Evolutionary conservation across 2,797 vertebrate species (phyloP), one percentile per base, ranked within the genome.

Genomic region (Betta splendens): DNA sequence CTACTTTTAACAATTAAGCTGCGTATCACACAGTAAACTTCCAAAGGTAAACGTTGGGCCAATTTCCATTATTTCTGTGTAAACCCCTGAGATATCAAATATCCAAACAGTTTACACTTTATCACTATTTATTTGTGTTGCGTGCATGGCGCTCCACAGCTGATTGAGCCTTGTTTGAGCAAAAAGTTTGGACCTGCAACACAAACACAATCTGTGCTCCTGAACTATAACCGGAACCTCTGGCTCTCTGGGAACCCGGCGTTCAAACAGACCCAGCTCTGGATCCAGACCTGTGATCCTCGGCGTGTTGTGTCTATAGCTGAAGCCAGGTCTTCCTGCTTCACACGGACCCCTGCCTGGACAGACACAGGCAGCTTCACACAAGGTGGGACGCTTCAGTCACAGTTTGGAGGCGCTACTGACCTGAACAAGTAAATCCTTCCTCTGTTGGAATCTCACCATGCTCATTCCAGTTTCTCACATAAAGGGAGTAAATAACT

Each of bases 211-310:
- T 69, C 62, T 3, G 44, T 16, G 62, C 67, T 72, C 50, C 62
- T 54, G 54, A 72, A 87, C 89, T 85, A 84, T 80, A 52, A 87
- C 81, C 74, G 85, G 89, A 91, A 88, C 68, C 72, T 50, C 63
- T 49, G 77, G 81, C 73, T 83, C 82, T 75, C 90, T 91, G 90
- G 89, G 89, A 90, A 91, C 79, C 70, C 49, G 55, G 49, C 39
- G 67, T 72, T 89, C 80, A 85, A 81, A 85, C 80, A 25, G 71
- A 55, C 52, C 15, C 64, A 33, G 75, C 74, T 60, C 66, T 75
- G 9, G 42, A 50, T 37, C 47, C 64, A 46, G 69, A 81, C 76
- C 80, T 89, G 80, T 86, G 87, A 90, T 89, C 85, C 61, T 72
- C 62, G 0, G 20, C 1, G 64, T 83, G 86, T 88, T 90, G 79